Evolutionary conservation across 1,140 invertebrate species (phyloP).

Genomic region (Aphis gossypii): DNA sequence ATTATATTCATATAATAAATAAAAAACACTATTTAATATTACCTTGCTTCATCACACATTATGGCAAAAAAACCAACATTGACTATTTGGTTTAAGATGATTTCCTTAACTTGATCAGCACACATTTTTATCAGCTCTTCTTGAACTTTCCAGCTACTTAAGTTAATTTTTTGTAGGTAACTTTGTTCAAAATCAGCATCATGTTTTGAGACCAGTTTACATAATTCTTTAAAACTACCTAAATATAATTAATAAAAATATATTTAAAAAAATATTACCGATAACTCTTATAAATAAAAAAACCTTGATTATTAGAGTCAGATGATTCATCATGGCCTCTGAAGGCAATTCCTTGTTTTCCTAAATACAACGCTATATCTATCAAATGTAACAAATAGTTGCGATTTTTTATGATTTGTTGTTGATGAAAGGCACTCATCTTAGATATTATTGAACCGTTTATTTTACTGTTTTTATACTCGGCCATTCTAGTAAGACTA

Average conservation of each 20-base stretch:
- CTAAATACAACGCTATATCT: neutral
- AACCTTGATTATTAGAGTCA: too few relatives aligned
- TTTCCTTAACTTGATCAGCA: constrained; percentile 4
- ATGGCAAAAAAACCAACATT: neutral
- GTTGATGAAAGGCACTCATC: too few relatives aligned
- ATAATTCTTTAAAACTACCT: constrained; percentile 4
- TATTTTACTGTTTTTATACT: neutral
- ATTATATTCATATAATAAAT: neutral
- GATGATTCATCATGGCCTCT: neutral
- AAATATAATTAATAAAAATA: neutral
- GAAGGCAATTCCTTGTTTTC: neutral
- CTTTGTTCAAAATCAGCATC: neutral
- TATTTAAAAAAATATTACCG: neutral
- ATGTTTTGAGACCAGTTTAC: neutral
- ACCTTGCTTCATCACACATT: neutral
- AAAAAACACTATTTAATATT: neutral
- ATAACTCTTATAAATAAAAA: neutral
- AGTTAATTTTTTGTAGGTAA: neutral
- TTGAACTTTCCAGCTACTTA: neutral
- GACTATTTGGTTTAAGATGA: neutral
- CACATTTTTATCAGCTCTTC: neutral
- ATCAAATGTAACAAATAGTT: neutral
- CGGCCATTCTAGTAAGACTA: neutral
- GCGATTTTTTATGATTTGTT: too few relatives aligned
- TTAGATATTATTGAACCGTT: neutral